Conservation (phyloP, 2,113 vertebrate genomes). For the Aepyceros melampus region DNA sequence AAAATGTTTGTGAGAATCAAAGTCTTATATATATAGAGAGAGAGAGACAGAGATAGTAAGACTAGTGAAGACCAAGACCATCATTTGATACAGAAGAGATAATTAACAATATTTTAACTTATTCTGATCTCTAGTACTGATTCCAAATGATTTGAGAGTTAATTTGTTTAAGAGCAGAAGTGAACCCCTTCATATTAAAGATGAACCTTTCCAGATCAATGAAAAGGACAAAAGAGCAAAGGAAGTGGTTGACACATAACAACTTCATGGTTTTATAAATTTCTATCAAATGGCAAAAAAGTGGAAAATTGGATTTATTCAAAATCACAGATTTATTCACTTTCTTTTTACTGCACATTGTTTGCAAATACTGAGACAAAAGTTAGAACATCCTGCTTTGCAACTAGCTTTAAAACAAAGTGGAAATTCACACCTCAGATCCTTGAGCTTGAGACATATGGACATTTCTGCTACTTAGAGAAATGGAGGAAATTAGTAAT, state of each 20-base stretch:
- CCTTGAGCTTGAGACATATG: background rate
- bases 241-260: background rate
- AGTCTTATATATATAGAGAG: fast-evolving
- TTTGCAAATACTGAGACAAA: background rate
- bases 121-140: background rate
- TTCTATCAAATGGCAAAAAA: background rate
- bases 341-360: background rate
- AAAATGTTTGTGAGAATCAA: background rate
- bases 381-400: background rate
- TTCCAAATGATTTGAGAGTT: conserved; percentile 3
- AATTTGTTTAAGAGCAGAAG: conserved; percentile 28
- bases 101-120: background rate
- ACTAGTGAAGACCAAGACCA: background rate
- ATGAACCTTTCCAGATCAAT: background rate
- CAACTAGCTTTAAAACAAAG: background rate
- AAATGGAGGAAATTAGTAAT: background rate
- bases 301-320: background rate
- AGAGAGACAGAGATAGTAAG: background rate
- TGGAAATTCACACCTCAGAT: background rate
- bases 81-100: background rate
- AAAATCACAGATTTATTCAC: background rate
- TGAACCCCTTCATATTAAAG: background rate
- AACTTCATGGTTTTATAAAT: background rate
- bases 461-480: background rate
- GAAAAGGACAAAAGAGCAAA: background rate